Evolutionary conservation across 2,888 invertebrate species (phyloP), one percentile per base, ranked within the genome.

Genomic region (Leucoma salicis): DNA sequence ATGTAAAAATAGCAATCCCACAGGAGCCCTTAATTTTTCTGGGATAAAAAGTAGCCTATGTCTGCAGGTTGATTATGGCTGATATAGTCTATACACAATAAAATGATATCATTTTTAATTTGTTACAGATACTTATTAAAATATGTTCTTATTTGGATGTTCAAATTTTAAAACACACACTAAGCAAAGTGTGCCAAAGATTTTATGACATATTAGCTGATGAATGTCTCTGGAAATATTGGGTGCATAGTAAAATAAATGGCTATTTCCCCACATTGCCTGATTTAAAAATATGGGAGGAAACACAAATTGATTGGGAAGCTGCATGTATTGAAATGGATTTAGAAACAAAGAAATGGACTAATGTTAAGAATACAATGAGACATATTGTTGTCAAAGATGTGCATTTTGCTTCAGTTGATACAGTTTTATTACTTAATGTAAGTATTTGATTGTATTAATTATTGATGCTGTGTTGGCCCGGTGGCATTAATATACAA

Each of bases 321-420:
- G 75, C 82, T 34, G 83, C 92, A 0, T 93, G 92, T 72, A 83
- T 92, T 31, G 90, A 91, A 48, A 87, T 93, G 67, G 92, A 93
- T 63, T 87, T 90, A 42, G 91, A 92, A 54, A 77, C 75, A 49
- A 78, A 81, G 34, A 79, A 90, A 51, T 94, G 94, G 94, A 75
- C 66, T 4, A 74, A 90, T 70, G 70, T 80, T 2, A 70, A 79
- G 3, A 70, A 82, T 21, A 77, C 80, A 35, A 84, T 90, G 72
- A 82, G 77, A 50, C 87, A 91, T 60, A 70, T 91, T 45, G 80
- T 85, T 31, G 78, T 91, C 7, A 83, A 82, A 50, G 88, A 91
- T 71, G 83, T 88, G 4, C 92, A 92, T 62, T 90, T 86, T 73
- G 91, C 91, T 37, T 90, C 91, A n/a, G 90, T 92, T 21, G 92